These are phyloP conservation scores for Carollia perspicillata DNA, from an alignment of 2,113 vertebrate species.

Conservation along the genomic window DNA sequence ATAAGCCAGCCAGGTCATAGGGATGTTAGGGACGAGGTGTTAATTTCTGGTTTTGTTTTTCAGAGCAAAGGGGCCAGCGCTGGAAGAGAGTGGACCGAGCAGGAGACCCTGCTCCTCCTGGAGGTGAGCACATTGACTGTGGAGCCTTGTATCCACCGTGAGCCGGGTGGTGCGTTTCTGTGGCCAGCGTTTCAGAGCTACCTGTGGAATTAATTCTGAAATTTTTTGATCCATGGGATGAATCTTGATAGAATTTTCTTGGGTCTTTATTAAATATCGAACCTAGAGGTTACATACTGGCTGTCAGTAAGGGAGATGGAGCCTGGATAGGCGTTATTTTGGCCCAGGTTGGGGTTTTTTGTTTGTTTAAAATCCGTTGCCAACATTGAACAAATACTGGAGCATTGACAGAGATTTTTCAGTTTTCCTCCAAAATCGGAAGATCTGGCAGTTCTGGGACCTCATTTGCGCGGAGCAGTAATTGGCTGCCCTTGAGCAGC, in stretches of 20 bases:
- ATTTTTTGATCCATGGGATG: background rate
- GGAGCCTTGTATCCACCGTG: background rate
- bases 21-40: background rate
- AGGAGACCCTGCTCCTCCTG: constrained; percentile 94
- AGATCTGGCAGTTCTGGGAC: background rate
- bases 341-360: background rate
- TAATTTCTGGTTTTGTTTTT: background rate
- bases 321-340: background rate
- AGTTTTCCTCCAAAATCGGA: background rate
- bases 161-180: background rate
- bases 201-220: background rate
- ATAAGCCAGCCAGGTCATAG: background rate
- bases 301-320: background rate
- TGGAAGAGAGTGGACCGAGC: constrained; percentile 96
- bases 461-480: background rate
- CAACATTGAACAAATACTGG: background rate
- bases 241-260: background rate
- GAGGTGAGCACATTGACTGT: constrained; percentile 84
- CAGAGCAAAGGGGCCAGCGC: constrained; percentile 91
- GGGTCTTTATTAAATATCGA: background rate
- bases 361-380: background rate
- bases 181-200: background rate
- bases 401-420: background rate
- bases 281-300: background rate
- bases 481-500: background rate